Base-by-base conservation (phyloP, 2,888 invertebrate genomes). In the Leptinotarsa rubiginosa region DNA sequence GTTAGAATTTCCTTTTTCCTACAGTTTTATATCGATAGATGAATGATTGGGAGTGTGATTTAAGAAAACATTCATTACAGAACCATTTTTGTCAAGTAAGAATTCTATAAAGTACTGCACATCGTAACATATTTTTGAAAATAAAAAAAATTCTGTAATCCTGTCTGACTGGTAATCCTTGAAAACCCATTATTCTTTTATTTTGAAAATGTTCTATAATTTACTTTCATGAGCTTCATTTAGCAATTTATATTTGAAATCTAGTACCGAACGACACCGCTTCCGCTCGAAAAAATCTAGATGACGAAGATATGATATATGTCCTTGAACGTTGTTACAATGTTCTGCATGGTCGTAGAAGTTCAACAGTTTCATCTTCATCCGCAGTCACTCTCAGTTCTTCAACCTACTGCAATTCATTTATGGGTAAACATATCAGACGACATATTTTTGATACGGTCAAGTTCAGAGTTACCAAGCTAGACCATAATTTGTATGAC, bases 401-500 rank as follows among this genome's bases (percentile, higher is more conserved):
- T 15, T 68, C 74, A 5, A 50, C 77, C 54, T 85, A 89, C 54
- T 72, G 79, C n/a, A 89, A 91, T 87, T 88, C 91, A 85, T 83
- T 93, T 75, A 85, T 97, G 78, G 93, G 93, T 80, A 93, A 94
- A 87, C 95, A 95, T 85, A 89, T 96, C 41, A 94, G 93, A 83
- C 91, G 91, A 75, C 90, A 91, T 59, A 89, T 93, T 76, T 96
- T 95, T 87, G 94, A 96, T 81, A 88, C 89, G 74, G 91, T 96
- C 74, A 95, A 95, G 88, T 87, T 89, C 76, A 91, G 95, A 81
- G 90, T 94, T 82, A 97, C 97, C 41, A 93, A 93, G 87, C 90
- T 94, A 81, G 96, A 96, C 86, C 96, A 96, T 86, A 95, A 94
- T 85, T 90, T 97, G 4, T 94, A 96, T 84, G 96, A 97, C 86